Evolutionary conservation across 1,140 invertebrate genomes (phyloP), one percentile per base, ranked within the genome.

Genomic region (Drosophila parabipectinata): DNA sequence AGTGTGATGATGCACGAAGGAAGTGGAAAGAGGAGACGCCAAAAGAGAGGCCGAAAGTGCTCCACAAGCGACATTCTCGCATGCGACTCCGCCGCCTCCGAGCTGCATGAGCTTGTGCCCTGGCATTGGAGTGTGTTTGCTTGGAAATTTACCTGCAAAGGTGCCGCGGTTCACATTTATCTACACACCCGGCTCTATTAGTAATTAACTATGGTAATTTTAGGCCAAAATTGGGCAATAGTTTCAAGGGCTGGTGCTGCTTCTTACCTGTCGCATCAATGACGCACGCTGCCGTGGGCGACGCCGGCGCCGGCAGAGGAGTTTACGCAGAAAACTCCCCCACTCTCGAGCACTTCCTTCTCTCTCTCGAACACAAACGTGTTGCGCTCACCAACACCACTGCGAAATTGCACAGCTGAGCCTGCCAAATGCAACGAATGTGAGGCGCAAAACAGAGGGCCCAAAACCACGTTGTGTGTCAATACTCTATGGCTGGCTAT

Each of bases 181-280:
- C 58, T 60, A 39, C 18, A 37, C 30, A 18, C 18, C 56, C 10
- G 24, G 45, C 28, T 32, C 21, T 21, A 21, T 21, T 21, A 41
- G 57, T 78, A 81, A 81, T 81, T 78, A 81, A 78, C 79, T 73
- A 81, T 81, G 79, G 77, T 63, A 73, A 81, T 81, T 80, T 72
- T n/a, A 12, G 52, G 2, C 15, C 15, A 47, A 69, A 71, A 71
- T 57, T 71, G 66, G 63, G 63, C 32, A 69, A 56, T 44, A 6
- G 37, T 26, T 37, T 54, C 6, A n/a, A 7, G 14, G 8, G 34
- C 18, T 24, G 50, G 39, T 32, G n/a, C 68, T 62, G 54, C 56
- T 72, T 73, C 69, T 73, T 74, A 74, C 72, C 72, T 74, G 72
- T 74, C 72, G 71, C 41, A 44, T 44, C 41, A 18, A 44, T 44